phyloP scores from a whole-genome alignment of 2,888 invertebrate species.

The Thumatha senex region DNA sequence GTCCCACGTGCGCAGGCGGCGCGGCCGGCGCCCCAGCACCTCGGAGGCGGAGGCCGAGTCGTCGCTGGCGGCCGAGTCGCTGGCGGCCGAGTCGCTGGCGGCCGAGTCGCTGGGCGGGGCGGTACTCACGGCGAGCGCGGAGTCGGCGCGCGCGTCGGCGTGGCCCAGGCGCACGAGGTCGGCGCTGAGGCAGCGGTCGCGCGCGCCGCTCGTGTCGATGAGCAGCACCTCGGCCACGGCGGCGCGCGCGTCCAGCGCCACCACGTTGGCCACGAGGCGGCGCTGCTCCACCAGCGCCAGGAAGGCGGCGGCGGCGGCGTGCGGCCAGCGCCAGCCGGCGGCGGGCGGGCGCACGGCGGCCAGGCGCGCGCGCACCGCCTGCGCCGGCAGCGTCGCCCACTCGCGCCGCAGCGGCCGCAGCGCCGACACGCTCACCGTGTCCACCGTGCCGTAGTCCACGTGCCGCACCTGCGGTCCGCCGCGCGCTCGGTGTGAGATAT shows the following conservation, averaged over 20 bases:
- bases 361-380: constrained; percentile 78
- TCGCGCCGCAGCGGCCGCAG: constrained; percentile 59
- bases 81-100: too few relatives aligned
- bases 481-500: not conserved
- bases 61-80: constrained; percentile 41
- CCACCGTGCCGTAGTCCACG: constrained; percentile 84
- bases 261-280: constrained; percentile 65
- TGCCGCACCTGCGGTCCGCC: constrained; percentile 80
- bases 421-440: constrained; percentile 39
- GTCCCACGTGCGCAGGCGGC: constrained; percentile 37
- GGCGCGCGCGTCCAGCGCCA: constrained; percentile 33
- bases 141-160: constrained; percentile 63
- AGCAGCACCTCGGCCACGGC: constrained; percentile 49
- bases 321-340: constrained; percentile 72
- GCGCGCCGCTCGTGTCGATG: constrained; percentile 73
- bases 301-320: constrained; percentile 62
- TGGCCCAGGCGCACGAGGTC: constrained; percentile 73
- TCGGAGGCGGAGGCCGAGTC: constrained; percentile 50
- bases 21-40: constrained; percentile 42
- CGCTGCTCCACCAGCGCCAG: constrained; percentile 57
- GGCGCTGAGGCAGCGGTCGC: constrained; percentile 77
- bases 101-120: constrained; percentile 47
- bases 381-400: constrained; percentile 73
- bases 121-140: constrained; percentile 56
- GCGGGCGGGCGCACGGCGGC: constrained; percentile 68